Base-by-base conservation (phyloP, 1,140 invertebrate species). In the Drosophila kurseongensis region DNA sequence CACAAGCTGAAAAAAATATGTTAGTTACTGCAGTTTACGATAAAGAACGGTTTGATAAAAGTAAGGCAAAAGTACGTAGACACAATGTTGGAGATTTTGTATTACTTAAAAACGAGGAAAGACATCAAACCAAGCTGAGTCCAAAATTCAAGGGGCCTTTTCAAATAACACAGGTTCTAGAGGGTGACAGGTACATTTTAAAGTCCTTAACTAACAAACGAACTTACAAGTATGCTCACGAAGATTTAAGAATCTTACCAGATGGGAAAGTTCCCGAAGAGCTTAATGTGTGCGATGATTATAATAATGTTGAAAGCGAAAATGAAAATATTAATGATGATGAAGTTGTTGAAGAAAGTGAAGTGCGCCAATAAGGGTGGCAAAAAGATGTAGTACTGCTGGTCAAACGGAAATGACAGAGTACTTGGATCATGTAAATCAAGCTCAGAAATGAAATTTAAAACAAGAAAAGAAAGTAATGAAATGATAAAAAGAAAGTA, bases 281-380 rank as follows among this genome's bases (percentile, higher is more conserved):
- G 52, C 52, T 56, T 6, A 56, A 56, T 56, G 36, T 56, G 52
- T 56, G 38, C 40, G 52, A 56, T 56, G 18, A 41, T 42, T 56
- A 41, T 56, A 41, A 56, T 56, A 44, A 44, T 50, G 48, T 9
- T 9, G 16, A 59, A 12, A 59, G 29, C 6, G 16, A 52, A 35
- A 38, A 36, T 52, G 4, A 32, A 32, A 35, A 48, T 35, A 51
- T 4, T 38, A 38, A 4, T 38, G 13, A 13, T 48, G 5, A 48
- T 4, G 27, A 13, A 27, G 18, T 48, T 48, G 45, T 13, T 27
- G 23, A 40, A 42, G 36, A 23, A 23, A 27, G 54, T 56, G 36
- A 56, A 42, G 54, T 48, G 10, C 16, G 10, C 36, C 45, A 48
- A 48, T 5, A 48, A 48, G 45, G 36, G 36, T 38, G 10, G 10